Base-by-base conservation (phyloP, 2,888 invertebrate genomes). In the Teinopalpus imperialis region DNA sequence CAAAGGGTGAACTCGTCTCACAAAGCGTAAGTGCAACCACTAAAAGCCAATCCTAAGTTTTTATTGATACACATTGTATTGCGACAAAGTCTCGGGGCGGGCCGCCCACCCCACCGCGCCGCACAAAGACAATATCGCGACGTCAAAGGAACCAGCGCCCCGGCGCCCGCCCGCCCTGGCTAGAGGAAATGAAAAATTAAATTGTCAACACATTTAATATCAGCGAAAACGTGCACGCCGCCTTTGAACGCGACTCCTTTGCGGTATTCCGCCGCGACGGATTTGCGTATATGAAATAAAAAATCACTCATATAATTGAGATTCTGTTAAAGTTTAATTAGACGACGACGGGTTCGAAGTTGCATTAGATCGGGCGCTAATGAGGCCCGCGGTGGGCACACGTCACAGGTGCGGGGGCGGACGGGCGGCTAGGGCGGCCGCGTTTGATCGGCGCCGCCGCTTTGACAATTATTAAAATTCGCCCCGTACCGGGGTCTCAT, bases 381-480 rank as follows among this genome's bases (percentile, higher is more conserved):
- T 87, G 86, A 86, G 85, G 74, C 82, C 72, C 79, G 81, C 81
- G 81, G 80, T 72, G 76, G 70, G 81, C 82, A 80, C 78, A 81
- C 81, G 81, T 80, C 80, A 67, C 81, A 75, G 76, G 80, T 75
- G 75, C 70, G 49, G 61, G 44, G 37, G 54, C 54, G 58, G 61
- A 52, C 53, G 51, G 49, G 44, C 35, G 45, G 48, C 50, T 54
- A 40, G 56, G 47, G 51, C 49, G 39, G 31, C 27, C 48, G 76
- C 85, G 83, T 89, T 89, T 89, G 88, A 88, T 88, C 86, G 87
- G 70, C 74, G 82, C 89, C 88, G 88, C 82, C 87, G 89, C 89
- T 89, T 89, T 89, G 89, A 89, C 89, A 89, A 89, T 89, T 89
- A 89, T 89, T 89, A 89, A 89, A 89, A 89, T 89, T 88, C 83